Evolutionary conservation across 2,113 vertebrate species (phyloP), one percentile per base, ranked within the genome.

Genomic region (Shinisaurus crocodilurus): DNA sequence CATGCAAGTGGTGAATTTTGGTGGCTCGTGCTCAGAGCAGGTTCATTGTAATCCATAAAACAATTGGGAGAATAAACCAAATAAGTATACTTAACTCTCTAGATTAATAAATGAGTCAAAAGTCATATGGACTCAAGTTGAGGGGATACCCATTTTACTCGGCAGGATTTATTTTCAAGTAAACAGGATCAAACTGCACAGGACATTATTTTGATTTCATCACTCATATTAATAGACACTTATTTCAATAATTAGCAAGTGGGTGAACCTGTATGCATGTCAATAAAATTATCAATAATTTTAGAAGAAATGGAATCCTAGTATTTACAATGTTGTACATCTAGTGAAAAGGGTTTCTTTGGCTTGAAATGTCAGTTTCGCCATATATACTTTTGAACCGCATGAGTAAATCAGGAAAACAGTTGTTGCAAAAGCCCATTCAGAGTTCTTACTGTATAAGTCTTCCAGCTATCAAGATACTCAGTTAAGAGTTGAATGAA

Each of bases 261-360:
- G 96, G 77, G 81, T 93, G 92, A 95, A 97, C 96, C 92, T 87
- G 88, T 95, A 96, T 92, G 93, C 94, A 97, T 95, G 94, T 95
- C n/a, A n/a, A n/a, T n/a, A n/a, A n/a, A n/a, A 94, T 96, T 82
- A 93, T 89, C 94, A 85, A 96, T 96, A 97, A 97, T 96, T 96
- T 97, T 96, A 97, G 96, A 96, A 96, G 94, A 96, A 97, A 96
- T 95, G 96, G 96, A 76, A 96, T 96, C 95, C 96, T 82, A 95
- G 94, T 96, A 96, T 96, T 96, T 96, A 97, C 95, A 97, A 96
- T 93, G 94, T 93, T 92, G 57, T 94, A 91, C 75, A 96, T 95
- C 91, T 93, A 95, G 95, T 6, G 0, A 93, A 96, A 96, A 89
- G 77, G 88, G 93, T 96, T 96, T 94, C 95, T 90, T 95, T 95